Evolutionary conservation across 2,888 invertebrate genomes (phyloP).

Genomic region (Stratiomys singularior): DNA sequence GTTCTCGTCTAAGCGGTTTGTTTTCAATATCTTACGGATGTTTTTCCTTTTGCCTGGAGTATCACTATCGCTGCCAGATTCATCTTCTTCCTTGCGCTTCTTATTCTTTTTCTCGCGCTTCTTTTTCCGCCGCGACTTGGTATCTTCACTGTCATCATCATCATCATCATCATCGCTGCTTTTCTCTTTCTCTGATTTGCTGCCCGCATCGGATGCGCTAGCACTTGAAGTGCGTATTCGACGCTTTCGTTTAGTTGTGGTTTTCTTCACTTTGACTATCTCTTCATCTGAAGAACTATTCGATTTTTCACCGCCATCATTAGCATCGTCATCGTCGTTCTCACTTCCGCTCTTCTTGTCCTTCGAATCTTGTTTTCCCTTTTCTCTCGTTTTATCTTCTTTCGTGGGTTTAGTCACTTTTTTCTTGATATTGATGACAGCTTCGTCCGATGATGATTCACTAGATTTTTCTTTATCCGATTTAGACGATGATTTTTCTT

Average conservation of each 20-base stretch:
- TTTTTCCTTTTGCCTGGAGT: conserved; percentile 67
- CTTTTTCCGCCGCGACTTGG: conserved; percentile 46
- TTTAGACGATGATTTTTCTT: not conserved
- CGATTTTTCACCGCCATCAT: not conserved
- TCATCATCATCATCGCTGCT: conserved; percentile 33
- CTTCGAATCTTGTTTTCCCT: not conserved
- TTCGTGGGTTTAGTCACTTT: not conserved
- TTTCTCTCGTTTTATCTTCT: not conserved
- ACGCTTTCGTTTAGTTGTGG: not conserved
- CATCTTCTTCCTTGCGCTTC: conserved; percentile 53
- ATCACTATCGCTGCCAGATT: conserved; percentile 63
- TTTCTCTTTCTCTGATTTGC: conserved; percentile 59
- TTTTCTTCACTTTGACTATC: conserved; percentile 13
- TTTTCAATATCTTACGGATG: conserved; percentile 70
- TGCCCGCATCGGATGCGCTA: conserved; percentile 57
- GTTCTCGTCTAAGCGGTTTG: conserved; percentile 77
- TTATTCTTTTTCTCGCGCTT: conserved; percentile 50
- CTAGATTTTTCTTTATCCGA: not conserved
- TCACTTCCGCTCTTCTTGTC: conserved; percentile 36
- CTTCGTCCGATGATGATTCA: conserved; percentile 5
- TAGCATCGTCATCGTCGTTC: not conserved
- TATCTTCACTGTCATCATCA: conserved; percentile 25
- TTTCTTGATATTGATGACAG: conserved; percentile 24
- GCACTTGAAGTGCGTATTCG: conserved; percentile 30
- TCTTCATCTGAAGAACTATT: conserved; percentile 42